Base-by-base conservation (phyloP, 2,888 invertebrate species). In the Eledona agricola region DNA sequence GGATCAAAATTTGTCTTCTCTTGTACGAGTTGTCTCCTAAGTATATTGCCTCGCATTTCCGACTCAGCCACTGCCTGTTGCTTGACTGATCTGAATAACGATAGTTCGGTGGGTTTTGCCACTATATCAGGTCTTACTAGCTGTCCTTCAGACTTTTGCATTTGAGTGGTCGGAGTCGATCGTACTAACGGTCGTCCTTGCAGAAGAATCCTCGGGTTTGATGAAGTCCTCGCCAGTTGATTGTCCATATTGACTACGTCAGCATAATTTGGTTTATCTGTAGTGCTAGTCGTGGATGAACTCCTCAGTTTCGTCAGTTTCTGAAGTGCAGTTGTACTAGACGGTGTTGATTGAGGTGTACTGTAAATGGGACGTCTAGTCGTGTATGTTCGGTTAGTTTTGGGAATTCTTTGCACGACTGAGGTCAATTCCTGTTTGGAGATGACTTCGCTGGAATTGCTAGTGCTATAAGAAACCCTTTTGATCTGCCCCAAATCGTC, bases 401-500 rank as follows among this genome's bases (percentile, higher is more conserved):
- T 72, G 72, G 74, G 71, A 35, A 74, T 73, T 64, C 75, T 66
- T 71, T 78, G 72, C 19, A 75, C 72, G 38, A 73, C 68, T 20
- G 76, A 52, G 34, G 76, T 70, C 3, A 49, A 20, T 64, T 72
- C 70, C 2, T 66, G 63, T 40, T 77, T 75, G 52, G 74, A 67
- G 56, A 78, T 72, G 38, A 78, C 73, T 57, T 78, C 75, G 71
- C 78, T 80, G 3, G 79, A 78, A 35, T 78, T 80, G 55, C 79
- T 82, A 7, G 84, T 82, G 12, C 81, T 81, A 72, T 91, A 91
- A 1, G 90, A 88, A 40, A 91, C 88, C 47, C 89, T 81, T 77
- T 90, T 90, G 49, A 90, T 84, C 71, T 88, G 85, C 3, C 91
- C 90, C 68, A 84, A 82, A 49, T 84, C 84, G 68, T 90, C 90